Base-by-base conservation (phyloP, 2,113 vertebrate genomes). In the Excalfactoria chinensis region DNA sequence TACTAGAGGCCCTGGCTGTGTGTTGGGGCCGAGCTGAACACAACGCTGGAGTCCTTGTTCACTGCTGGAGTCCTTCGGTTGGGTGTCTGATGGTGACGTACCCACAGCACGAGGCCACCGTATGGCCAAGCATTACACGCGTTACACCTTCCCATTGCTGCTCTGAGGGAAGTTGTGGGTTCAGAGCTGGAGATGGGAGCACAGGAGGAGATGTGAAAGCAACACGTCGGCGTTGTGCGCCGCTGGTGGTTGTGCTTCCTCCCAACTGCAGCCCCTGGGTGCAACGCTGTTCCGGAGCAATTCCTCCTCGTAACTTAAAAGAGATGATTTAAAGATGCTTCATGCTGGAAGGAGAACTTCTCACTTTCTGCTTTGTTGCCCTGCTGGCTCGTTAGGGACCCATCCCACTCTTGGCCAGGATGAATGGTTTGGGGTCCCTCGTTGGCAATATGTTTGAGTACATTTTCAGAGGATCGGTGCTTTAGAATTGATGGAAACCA, bases 391-490 rank as follows among this genome's bases (percentile, higher is more conserved):
- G 28, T 20, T 37, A 49, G 85, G 77, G 46, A 34, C n/a, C 55
- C 15, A 0, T 37, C 59, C 68, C 63, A 1, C 71, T 37, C 32
- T 15, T 18, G 37, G 73, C 49, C 78, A 35, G 71, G 90, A 18
- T 49, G 6, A 4, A 34, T 4, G 43, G 72, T 3, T 70, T 32
- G 46, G 76, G n/a, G 72, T 56, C 83, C 79, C 85, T 69, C 12
- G 1, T 2, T 48, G 86, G 80, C 86, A 73, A 60, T 76, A 17
- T 49, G 0, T 53, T 18, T 0, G 72, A 92, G 16, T 90, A 86
- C 40, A 75, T 59, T 91, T 69, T 35, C 66, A 58, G 53, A 86
- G 90, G 80, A 53, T n/a, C 75, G 93, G 86, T 94, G 96, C 92
- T 95, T 84, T 86, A 81, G 85, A 6, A 83, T 11, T 81, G 64